Evolutionary conservation across 2,888 invertebrate genomes (phyloP), one percentile per base, ranked within the genome.

Genomic region (Ceraclea dissimilis): DNA sequence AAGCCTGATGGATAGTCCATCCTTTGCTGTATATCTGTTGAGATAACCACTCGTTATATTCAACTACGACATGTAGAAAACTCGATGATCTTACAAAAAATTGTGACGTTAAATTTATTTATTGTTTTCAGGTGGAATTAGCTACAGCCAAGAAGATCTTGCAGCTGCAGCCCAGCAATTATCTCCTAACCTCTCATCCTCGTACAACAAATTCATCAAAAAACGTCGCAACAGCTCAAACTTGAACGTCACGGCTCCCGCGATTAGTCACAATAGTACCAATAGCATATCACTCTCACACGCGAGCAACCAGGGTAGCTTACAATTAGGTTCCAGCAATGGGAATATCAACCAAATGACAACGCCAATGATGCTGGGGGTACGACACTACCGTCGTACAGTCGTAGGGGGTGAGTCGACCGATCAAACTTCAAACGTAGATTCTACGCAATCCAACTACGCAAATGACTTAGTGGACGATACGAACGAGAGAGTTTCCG

Each of bases 121-220:
- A n/a, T 46, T 19, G 20, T 43, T 39, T 55, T 43, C 49, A 55
- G 58, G 50, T 31, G 61, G 60, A 10, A 53, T 59, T 17, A 59
- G 59, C 5, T 61, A 61, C 22, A 61, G 61, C 22, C 61, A 61
- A 54, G 61, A 61, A 56, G 61, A 61, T 53, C 54, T 61, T 11
- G 54, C 54, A 22, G 56, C 58, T 13, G 60, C 58, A 10, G 50
- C 49, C n/a, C 57, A 59, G 47, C 61, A 59, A 26, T 53, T 59
- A 22, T 59, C 61, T 2, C 59, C 61, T 1, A 61, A 59, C 52
- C 55, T 54, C 8, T 56, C 61, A 2, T 21, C 54, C 5, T 61
- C 61, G 2, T 61, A 59, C 52, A 39, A 16, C 16, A 61, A 61
- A 43, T 61, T 61, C 39, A 57, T 59, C 20, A 59, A 58, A 44